Evolutionary conservation across 2,888 invertebrate species (phyloP).

Genomic region (Tetragnatha montana): DNA sequence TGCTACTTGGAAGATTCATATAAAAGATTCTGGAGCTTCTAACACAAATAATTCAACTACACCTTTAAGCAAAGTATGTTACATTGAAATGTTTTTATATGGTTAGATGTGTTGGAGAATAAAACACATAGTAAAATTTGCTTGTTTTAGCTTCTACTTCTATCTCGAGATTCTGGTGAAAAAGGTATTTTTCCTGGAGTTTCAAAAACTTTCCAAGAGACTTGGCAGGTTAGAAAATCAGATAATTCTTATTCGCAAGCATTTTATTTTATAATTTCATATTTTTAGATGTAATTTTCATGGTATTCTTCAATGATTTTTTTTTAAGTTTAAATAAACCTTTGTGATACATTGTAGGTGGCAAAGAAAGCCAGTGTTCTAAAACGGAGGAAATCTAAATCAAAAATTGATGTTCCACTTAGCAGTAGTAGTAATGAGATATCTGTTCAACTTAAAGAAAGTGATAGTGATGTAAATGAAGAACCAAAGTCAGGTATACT

Average conservation of each 20-base stretch:
- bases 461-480: constrained; percentile 59
- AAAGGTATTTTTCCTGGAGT: constrained; percentile 68
- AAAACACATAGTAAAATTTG: neutral
- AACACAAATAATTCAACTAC: constrained; percentile 75
- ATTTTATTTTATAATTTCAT: too few species aligned
- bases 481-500: constrained; percentile 58
- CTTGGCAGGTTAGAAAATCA: constrained; percentile 57
- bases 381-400: constrained; percentile 82
- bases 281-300: too few species aligned
- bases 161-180: constrained; percentile 60
- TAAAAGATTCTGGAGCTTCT: constrained; percentile 58
- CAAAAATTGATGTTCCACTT: constrained; percentile 66
- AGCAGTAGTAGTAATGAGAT: constrained; percentile 60
- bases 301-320: too few species aligned
- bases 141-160: constrained; percentile 45
- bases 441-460: constrained; percentile 58
- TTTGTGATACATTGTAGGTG: constrained; percentile 79
- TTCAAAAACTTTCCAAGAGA: constrained; percentile 69
- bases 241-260: neutral
- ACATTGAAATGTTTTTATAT: neutral
- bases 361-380: constrained; percentile 85
- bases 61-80: constrained; percentile 80
- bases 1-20: constrained; percentile 95
- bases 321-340: too few species aligned
- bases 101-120: too few species aligned